Evolutionary conservation across 2,888 invertebrate species (phyloP).

Genomic region (Cepaea hortensis): DNA sequence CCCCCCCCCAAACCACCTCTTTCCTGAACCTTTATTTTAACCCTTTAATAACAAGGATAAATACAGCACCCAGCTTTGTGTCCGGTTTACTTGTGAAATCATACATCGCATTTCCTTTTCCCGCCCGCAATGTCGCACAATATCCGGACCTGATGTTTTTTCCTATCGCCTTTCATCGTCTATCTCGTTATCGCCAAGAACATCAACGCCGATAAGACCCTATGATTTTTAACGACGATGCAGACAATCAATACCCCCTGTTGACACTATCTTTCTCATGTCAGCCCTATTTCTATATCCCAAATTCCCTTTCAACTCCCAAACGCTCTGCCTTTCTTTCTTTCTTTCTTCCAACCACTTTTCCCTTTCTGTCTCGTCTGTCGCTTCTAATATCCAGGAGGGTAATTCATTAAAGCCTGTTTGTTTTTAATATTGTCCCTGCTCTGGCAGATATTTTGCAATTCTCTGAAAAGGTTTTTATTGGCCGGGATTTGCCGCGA

Average conservation of each 20-base stretch:
- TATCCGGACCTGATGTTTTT: too few relatives aligned
- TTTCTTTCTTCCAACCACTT: background rate
- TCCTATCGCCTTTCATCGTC: too few relatives aligned
- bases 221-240: background rate
- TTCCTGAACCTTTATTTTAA: background rate
- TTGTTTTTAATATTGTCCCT: conserved; percentile 40
- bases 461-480: conserved; percentile 42
- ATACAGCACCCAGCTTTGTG: too few relatives aligned
- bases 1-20: background rate
- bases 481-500: conserved; percentile 35
- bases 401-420: conserved; percentile 42
- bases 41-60: too few relatives aligned
- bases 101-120: too few relatives aligned
- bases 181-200: background rate
- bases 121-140: too few relatives aligned
- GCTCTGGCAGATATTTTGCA: conserved; percentile 24
- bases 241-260: background rate
- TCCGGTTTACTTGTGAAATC: too few relatives aligned
- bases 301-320: background rate
- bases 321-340: background rate
- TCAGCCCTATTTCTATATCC: background rate
- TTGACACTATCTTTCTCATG: background rate
- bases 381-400: conserved; percentile 5
- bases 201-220: background rate
- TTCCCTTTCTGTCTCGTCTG: background rate